phyloP scores from a whole-genome alignment of 2,888 invertebrate species.

The Oeneis ivallda region DNA sequence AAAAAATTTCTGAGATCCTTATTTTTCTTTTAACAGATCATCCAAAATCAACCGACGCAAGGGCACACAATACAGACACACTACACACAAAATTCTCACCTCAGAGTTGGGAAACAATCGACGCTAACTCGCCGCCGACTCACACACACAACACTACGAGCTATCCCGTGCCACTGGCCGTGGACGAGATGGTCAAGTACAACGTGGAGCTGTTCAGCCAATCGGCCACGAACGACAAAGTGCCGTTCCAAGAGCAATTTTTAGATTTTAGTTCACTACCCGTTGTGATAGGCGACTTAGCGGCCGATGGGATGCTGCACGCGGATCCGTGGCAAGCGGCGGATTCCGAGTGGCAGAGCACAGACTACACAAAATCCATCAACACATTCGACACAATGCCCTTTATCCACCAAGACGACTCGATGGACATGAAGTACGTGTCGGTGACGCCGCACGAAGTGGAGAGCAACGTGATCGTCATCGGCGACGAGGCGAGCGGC shows the following conservation, averaged over 20 bases:
- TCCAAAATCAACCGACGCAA: constrained; percentile 59
- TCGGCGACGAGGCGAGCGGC: constrained; percentile 47
- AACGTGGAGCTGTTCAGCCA: constrained; percentile 51
- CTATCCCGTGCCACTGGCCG: constrained; percentile 59
- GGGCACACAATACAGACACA: constrained; percentile 71
- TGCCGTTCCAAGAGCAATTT: constrained; percentile 60
- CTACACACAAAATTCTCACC: constrained; percentile 72
- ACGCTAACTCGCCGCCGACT: constrained; percentile 64
- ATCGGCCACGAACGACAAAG: constrained; percentile 47
- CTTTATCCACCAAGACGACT: constrained; percentile 70
- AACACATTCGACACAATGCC: constrained; percentile 61
- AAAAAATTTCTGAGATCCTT: too few species aligned
- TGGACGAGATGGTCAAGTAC: constrained; percentile 53
- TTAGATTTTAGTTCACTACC: constrained; percentile 68
- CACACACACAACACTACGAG: constrained; percentile 56
- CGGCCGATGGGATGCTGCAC: constrained; percentile 55
- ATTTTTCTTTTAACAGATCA: constrained; percentile 55
- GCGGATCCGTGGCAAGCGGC: constrained; percentile 53
- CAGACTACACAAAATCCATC: constrained; percentile 54
- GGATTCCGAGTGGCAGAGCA: constrained; percentile 55
- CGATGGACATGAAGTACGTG: constrained; percentile 63
- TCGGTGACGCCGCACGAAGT: constrained; percentile 68
- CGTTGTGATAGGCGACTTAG: constrained; percentile 65
- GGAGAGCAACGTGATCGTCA: constrained; percentile 62
- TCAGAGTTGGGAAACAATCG: constrained; percentile 67